These are phyloP conservation scores for Chelon auratus DNA, from an alignment of 2,797 vertebrate genomes.

Conservation along the genomic window DNA sequence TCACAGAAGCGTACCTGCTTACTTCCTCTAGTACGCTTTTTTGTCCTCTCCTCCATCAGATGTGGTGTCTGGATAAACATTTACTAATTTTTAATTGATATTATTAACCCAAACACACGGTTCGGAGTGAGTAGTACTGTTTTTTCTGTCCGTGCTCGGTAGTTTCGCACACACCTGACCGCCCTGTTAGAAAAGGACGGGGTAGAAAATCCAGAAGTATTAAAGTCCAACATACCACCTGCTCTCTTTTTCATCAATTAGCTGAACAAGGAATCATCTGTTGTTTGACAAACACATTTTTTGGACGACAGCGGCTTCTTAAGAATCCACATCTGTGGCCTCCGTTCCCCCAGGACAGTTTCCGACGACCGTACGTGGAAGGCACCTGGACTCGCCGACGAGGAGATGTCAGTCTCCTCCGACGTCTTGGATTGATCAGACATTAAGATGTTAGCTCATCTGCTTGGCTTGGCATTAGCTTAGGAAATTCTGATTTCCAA, in stretches of 20 bases:
- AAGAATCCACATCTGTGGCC: constrained; percentile 62
- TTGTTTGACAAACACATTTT: constrained; percentile 8
- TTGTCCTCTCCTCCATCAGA: neutral
- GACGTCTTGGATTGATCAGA: constrained; percentile 21
- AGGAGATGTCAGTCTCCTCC: constrained; percentile 13
- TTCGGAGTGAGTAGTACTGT: neutral
- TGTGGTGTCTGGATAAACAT: neutral
- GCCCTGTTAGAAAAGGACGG: neutral
- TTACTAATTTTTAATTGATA: no score
- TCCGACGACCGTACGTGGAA: constrained; percentile 36
- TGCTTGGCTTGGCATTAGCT: neutral
- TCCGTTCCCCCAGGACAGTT: constrained; percentile 49
- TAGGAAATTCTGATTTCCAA: neutral
- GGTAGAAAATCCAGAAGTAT: neutral
- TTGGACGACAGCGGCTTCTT: constrained; percentile 31
- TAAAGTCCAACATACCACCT: neutral
- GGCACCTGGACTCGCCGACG: constrained; percentile 44
- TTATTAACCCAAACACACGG: no score
- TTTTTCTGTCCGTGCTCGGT: constrained; percentile 10
- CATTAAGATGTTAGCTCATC: neutral
- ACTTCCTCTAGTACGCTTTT: neutral
- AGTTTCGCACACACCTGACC: constrained; percentile 10
- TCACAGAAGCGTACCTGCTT: neutral
- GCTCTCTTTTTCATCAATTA: constrained; percentile 15
- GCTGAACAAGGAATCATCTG: constrained; percentile 12